Evolutionary conservation across 2,113 vertebrate genomes (phyloP), one percentile per base, ranked within the genome.

Genomic region (Noturus placidus): DNA sequence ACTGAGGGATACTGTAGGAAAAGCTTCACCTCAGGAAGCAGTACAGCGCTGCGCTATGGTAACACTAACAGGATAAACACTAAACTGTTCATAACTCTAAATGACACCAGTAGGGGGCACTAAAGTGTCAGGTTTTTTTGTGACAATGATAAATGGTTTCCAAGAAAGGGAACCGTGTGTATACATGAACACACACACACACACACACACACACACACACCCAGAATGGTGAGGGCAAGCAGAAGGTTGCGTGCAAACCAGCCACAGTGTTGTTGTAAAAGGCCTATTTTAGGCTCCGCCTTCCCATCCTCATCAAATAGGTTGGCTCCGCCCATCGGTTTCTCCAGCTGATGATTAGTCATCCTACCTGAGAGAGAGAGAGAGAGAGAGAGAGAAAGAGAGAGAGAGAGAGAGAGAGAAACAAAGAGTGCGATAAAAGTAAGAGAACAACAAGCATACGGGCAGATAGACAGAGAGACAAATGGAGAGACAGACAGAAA

Each of bases 191-290:
- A n/a, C 11, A n/a, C 46, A 77, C 46, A 65, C 70, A 79, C 52
- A 61, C 70, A 72, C 38, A 72, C 69, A 25, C 59, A 76, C 52
- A 65, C 69, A 65, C 38, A 87, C 25, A 72, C 90, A 42, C 96
- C 96, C 83, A 94, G 25, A 35, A 97, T 90, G 27, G 96, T 97
- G 91, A 97, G 92, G 56, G 92, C 92, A 65, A 97, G 94, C 42
- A 96, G 94, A 56, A 96, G 92, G 89, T 92, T 95, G 89, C 95
- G 93, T 78, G 90, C 91, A 85, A 95, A 92, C 91, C 94, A 95
- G 88, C 93, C 93, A 74, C 95, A 96, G 92, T 94, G 92, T 78
- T 91, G 88, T 1, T 91, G 85, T 11, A 84, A 74, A 89, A 92
- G 0, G 91, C 94, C 84, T 92, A 93, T 91, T 93, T 96, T 94